Percentiles rank a stretch among this genome's conserved stretches.
These are phyloP conservation scores for Pelagia noctiluca DNA, from an alignment of 30 jellyfish, hydroid and myxozoan species.

Conservation along the genomic window DNA sequence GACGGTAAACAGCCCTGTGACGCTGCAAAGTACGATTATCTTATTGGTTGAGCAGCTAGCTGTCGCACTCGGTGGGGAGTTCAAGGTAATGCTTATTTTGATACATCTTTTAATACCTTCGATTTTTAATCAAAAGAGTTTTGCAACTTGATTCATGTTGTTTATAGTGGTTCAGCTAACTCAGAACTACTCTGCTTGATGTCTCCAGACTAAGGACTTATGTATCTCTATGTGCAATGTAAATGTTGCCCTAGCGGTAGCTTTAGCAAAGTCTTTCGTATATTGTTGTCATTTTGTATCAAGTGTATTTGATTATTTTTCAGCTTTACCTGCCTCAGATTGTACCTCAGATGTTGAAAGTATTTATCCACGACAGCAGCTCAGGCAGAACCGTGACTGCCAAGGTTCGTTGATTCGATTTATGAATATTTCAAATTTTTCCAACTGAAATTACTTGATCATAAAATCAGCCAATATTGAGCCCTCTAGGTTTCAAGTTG, in stretches of 20 bases:
- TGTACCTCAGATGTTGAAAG: slow-evolving; percentile 91
- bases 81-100: slow-evolving; percentile 70
- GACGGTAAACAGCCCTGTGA: slow-evolving; percentile 87
- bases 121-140: too few species aligned
- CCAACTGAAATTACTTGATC: too few species aligned
- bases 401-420: slow-evolving; percentile 80
- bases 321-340: slow-evolving; percentile 92
- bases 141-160: too few species aligned
- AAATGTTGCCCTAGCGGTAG: not conserved
- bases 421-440: too few species aligned
- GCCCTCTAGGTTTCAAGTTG: too few species aligned
- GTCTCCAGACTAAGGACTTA: too few species aligned
- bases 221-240: too few species aligned
- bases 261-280: not conserved
- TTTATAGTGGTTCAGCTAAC: too few species aligned
- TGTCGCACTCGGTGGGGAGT: slow-evolving; percentile 95
- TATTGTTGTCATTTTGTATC: not conserved
- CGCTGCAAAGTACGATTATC: slow-evolving; percentile 83
- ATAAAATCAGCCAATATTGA: too few species aligned
- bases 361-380: slow-evolving; percentile 87
- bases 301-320: too few species aligned
- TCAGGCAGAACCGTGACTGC: slow-evolving; percentile 80
- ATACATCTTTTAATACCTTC: too few species aligned
- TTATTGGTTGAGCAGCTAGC: slow-evolving; percentile 89
- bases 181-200: too few species aligned